phyloP scores from a whole-genome alignment of 1,140 invertebrate genomes.

The Euura saliciscinereae region DNA sequence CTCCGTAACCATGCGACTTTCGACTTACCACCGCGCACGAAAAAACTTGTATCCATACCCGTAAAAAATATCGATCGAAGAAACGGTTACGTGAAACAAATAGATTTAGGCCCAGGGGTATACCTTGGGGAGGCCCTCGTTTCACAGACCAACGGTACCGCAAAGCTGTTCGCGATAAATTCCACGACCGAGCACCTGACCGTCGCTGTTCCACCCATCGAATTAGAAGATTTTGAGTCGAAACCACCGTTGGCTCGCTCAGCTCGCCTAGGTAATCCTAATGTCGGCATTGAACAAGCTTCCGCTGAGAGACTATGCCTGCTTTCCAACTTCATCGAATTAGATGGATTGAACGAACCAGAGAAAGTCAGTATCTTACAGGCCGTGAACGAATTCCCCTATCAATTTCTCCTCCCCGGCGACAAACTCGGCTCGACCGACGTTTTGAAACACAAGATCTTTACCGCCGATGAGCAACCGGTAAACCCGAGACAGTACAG shows the following conservation, averaged over 20 bases:
- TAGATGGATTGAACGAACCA: constrained; percentile 14
- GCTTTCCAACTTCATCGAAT: constrained; percentile 1
- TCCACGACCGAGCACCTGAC: not conserved
- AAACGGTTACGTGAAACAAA: constrained; percentile 14
- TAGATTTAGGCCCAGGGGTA: constrained; percentile 10
- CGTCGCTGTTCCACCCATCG: constrained; percentile 15
- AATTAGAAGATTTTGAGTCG: constrained; percentile 17
- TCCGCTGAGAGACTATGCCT: constrained; percentile 1
- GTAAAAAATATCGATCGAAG: no score
- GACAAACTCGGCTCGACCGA: constrained; percentile 27
- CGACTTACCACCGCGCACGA: no score
- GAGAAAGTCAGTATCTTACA: constrained; percentile 14
- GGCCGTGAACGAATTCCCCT: constrained; percentile 13
- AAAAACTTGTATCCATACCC: no score
- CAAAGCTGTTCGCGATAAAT: constrained; percentile 23
- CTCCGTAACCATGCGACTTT: no score
- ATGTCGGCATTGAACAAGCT: not conserved
- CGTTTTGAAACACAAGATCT: constrained; percentile 29
- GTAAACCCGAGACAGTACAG: constrained; percentile 31
- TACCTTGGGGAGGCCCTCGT: constrained; percentile 16
- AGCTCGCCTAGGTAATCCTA: not conserved
- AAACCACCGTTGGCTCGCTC: constrained; percentile 13
- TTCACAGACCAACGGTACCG: constrained; percentile 7
- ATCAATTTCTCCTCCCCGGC: constrained; percentile 39
- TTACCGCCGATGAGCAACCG: constrained; percentile 26